Conservation (phyloP, 2,888 invertebrate species). For the Pachydiplax longipennis region DNA sequence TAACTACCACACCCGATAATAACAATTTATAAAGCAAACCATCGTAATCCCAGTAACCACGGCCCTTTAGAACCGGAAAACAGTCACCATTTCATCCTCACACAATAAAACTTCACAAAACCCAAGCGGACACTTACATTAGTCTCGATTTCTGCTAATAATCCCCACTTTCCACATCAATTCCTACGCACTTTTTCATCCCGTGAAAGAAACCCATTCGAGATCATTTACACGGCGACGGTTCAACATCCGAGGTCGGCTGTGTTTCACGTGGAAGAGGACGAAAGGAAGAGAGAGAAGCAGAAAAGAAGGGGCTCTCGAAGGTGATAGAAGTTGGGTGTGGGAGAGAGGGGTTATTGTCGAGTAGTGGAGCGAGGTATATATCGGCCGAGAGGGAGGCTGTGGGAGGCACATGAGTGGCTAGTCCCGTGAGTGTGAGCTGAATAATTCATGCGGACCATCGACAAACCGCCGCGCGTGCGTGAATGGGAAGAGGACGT, state of each 20-base stretch:
- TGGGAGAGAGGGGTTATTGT: not conserved
- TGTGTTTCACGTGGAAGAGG: not conserved
- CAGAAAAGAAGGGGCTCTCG: no score
- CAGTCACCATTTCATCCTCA: no score
- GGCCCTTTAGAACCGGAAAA: no score
- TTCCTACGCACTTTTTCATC: no score
- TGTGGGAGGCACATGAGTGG: not conserved
- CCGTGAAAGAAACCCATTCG: not conserved
- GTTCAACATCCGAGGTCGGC: not conserved
- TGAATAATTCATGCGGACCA: not conserved
- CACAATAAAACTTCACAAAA: no score
- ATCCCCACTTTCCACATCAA: no score
- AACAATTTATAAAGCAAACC: no score
- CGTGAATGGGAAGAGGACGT: not conserved
- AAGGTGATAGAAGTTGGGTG: no score
- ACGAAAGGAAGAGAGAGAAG: not conserved
- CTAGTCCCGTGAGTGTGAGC: not conserved
- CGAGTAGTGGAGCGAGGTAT: not conserved
- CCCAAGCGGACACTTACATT: no score
- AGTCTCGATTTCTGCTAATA: no score
- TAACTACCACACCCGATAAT: no score
- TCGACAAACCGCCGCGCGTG: not conserved
- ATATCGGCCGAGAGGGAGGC: not conserved
- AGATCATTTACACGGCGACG: not conserved
- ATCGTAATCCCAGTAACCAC: no score